Base-by-base conservation (phyloP, 2,113 vertebrate species). In the Lophius piscatorius region DNA sequence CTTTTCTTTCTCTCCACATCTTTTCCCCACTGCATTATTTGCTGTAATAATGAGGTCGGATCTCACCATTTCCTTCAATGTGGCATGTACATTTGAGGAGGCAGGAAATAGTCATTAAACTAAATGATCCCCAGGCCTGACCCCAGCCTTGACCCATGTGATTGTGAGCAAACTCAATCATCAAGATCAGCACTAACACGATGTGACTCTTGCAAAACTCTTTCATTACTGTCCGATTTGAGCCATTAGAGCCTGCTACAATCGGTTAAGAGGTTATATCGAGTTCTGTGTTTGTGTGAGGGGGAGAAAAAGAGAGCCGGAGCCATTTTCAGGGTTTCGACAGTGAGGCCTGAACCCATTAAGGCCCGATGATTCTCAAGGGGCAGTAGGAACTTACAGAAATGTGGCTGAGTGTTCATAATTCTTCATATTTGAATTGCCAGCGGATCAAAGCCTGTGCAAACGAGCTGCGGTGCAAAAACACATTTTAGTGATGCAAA, bases 161-260 rank as follows among this genome's bases (percentile, higher is more conserved):
- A 91, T 90, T 90, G 79, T 82, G 81, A 57, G 80, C 78, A 87
- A 87, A 88, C 85, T 87, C 74, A 85, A 88, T 84, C 83, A 87
- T 60, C 72, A 9, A 83, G 63, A 71, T 84, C 77, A 48, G 76
- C 73, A 17, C 69, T 82, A 66, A 87, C 68, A 49, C 8, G 56
- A 69, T 33, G 49, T 64, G 70, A 74, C 76, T 72, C 63, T 34
- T 11, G 17, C 24, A 49, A 46, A 61, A 51, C 13, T 54, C 70
- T 71, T 45, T 40, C 40, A 33, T 40, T 6, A 28, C 58, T 62
- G 26, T 69, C 49, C 58, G 59, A 80, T 79, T 84, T 50, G 58
- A 70, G 66, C 68, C 61, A 74, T 78, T 74, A 77, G 52, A 74
- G 60, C 34, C 58, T 61, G 79, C 48, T 78, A 58, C 84, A 76